These are phyloP conservation scores for Philhelius pedissequus DNA, from an alignment of 2,888 invertebrate species.

Conservation along the genomic window DNA sequence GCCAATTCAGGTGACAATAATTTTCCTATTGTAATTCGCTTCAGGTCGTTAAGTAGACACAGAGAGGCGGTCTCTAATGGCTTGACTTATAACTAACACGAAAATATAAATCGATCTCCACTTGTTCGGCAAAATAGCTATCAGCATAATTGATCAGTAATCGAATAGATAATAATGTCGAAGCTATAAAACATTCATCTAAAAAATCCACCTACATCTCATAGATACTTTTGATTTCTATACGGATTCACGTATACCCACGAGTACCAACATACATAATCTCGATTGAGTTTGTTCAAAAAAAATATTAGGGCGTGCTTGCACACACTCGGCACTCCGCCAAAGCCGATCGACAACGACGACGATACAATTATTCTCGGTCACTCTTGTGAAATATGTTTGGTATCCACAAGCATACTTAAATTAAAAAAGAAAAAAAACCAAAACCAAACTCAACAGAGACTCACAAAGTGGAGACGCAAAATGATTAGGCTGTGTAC, in stretches of 20 bases:
- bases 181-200: conserved; percentile 31
- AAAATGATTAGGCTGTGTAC: conserved; percentile 43
- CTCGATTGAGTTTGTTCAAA: conserved; percentile 32
- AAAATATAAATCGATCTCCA: conserved; percentile 51
- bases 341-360: not conserved
- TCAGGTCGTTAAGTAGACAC: not conserved
- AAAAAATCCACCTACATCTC: conserved; percentile 35
- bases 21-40: conserved; percentile 43
- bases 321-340: conserved; percentile 45
- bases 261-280: not conserved
- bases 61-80: conserved; percentile 7
- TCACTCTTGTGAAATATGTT: conserved; percentile 61
- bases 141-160: conserved; percentile 64
- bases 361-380: conserved; percentile 61
- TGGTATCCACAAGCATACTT: not conserved
- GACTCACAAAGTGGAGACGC: conserved; percentile 59
- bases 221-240: conserved; percentile 57
- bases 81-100: conserved; percentile 17
- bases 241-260: not conserved
- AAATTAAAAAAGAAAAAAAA: conserved; percentile 12
- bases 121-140: conserved; percentile 54
- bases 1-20: conserved; percentile 56
- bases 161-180: conserved; percentile 59
- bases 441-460: conserved; percentile 72
- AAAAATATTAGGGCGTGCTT: conserved; percentile 58